These are phyloP conservation scores for Pristionchus arcanus DNA, from an alignment of 2,888 invertebrate species.

Conservation along the genomic window DNA sequence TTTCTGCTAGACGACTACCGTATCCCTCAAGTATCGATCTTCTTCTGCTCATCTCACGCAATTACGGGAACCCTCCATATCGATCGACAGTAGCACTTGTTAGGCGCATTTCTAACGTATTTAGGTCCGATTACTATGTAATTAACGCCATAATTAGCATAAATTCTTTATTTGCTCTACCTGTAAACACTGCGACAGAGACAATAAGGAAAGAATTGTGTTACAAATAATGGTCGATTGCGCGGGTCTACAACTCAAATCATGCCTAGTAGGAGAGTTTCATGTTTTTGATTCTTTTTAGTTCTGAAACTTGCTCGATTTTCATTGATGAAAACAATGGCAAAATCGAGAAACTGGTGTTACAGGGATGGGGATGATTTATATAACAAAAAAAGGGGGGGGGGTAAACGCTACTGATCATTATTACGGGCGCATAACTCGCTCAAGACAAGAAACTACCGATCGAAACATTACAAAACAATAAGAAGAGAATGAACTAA, in stretches of 20 bases:
- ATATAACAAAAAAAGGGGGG: neutral
- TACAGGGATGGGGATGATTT: neutral
- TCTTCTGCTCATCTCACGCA: constrained; percentile 28
- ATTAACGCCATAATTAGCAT: constrained; percentile 44
- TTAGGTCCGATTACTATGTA: constrained; percentile 37
- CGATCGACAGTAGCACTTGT: constrained; percentile 25
- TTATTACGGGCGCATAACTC: constrained; percentile 48
- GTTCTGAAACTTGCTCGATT: neutral
- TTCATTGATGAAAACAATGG: constrained; percentile 16
- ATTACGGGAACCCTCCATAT: constrained; percentile 27
- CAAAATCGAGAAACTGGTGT: neutral
- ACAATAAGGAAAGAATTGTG: neutral
- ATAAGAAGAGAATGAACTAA: neutral
- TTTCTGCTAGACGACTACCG: constrained; percentile 45
- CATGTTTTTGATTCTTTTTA: neutral
- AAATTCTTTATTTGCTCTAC: constrained; percentile 31
- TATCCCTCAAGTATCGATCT: constrained; percentile 41
- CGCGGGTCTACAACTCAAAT: neutral
- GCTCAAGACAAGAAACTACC: constrained; percentile 44
- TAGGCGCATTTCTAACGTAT: constrained; percentile 35
- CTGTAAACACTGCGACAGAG: neutral
- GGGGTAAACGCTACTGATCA: constrained; percentile 1
- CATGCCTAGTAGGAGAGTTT: constrained; percentile 25
- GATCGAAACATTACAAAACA: constrained; percentile 39
- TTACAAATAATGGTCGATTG: neutral